Base-by-base conservation (phyloP, 2,113 vertebrate genomes). In the Tenrec ecaudatus region DNA sequence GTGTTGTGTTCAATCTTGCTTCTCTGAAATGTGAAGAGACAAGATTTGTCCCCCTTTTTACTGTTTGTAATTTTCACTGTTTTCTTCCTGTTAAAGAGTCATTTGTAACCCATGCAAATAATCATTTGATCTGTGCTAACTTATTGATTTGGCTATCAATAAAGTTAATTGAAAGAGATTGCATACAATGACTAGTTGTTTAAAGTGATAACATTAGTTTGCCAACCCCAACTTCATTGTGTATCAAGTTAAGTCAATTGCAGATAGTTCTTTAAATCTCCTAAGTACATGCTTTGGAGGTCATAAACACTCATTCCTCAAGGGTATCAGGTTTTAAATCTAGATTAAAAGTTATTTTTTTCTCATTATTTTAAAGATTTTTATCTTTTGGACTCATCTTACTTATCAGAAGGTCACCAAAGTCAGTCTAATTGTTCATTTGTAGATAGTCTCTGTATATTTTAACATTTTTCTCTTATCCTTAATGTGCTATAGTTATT, bases 101-200 rank as follows among this genome's bases (percentile, higher is more conserved):
- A 98, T 98, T 98, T 98, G 98, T 98, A 98, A 98, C 97, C 97
- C 98, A 98, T 98, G 96, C 97, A 98, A 98, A 98, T 98, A 98
- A 97, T 98, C 87, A 83, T 98, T 98, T 98, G 97, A 98, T 98
- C 97, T 98, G 97, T 98, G 98, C 98, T 98, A 98, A 98, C 97
- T 98, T 98, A 98, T 98, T 97, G 97, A 96, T 98, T 98, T 98
- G 97, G 97, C 97, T 98, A 98, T 98, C 97, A 98, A 98, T 98
- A 98, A 98, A 98, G 97, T 97, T 97, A 97, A 98, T 97, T 97
- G 96, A 98, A 98, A 98, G 97, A 97, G 93, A 93, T 98, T 92
- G 96, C 10, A 89, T 73, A 95, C 87, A 94, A 93, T 95, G 91
- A 93, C 93, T 95, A 87, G 16, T 97, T 88, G 80, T 97, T 98